phyloP scores from a whole-genome alignment of 2,113 vertebrate genomes.

The Myotis davidii region DNA sequence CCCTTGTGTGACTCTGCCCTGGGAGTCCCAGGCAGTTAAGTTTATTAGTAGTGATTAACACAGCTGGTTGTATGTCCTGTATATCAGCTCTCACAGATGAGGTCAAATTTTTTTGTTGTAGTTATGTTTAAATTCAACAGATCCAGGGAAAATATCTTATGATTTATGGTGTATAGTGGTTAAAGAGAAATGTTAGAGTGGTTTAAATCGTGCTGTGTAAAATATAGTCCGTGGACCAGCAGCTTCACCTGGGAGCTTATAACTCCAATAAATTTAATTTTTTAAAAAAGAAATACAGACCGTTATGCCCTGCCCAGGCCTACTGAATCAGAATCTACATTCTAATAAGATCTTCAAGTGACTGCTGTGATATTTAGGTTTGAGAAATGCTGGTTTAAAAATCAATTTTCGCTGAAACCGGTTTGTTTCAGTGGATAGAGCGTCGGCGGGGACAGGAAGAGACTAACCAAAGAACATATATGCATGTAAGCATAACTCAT shows the following conservation, averaged over 20 bases:
- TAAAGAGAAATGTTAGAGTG: slow-evolving; percentile 19
- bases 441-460: too few relatives aligned
- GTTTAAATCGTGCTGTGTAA: slow-evolving; percentile 18
- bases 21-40: slow-evolving; percentile 46
- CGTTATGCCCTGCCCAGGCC: neutral
- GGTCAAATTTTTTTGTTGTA: neutral
- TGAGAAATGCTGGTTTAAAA: slow-evolving; percentile 36
- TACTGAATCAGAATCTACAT: neutral
- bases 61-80: neutral
- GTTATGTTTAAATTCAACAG: slow-evolving; percentile 47
- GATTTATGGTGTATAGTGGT: neutral
- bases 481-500: too few relatives aligned
- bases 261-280: neutral
- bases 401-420: neutral
- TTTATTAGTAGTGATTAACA: slow-evolving; percentile 59
- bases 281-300: neutral
- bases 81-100: neutral
- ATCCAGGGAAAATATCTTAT: neutral
- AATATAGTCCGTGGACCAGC: neutral
- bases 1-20: slow-evolving; percentile 51
- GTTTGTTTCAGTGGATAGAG: too few relatives aligned
- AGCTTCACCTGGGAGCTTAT: neutral
- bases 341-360: neutral
- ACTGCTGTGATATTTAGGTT: neutral
- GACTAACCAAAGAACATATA: too few relatives aligned